Evolutionary conservation across 2,888 invertebrate genomes (phyloP).

Genomic region (Lutraria lutraria): DNA sequence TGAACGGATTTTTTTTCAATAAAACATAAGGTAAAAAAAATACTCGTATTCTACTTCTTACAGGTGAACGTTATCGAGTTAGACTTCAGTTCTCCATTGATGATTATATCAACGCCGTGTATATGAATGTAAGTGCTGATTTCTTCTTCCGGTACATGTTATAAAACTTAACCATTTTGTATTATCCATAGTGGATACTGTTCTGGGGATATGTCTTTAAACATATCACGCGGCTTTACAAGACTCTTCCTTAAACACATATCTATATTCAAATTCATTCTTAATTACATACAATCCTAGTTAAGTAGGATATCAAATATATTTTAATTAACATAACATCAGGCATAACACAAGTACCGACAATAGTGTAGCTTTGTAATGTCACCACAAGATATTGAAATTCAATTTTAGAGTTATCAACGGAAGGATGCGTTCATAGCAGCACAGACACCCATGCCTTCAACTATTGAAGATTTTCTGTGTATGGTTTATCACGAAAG

Average conservation of each 20-base stretch:
- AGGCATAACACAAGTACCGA: background rate
- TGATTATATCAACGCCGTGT: slow-evolving; percentile 45
- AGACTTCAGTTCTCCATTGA: background rate
- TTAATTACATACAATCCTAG: slow-evolving; percentile 22
- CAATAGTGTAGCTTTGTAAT: too few species aligned
- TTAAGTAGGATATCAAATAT: slow-evolving; percentile 29
- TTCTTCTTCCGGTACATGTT: background rate
- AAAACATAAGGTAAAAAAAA: background rate
- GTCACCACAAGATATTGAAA: background rate
- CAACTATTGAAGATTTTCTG: slow-evolving; percentile 45
- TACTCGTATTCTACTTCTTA: background rate
- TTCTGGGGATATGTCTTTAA: background rate
- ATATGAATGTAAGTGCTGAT: slow-evolving; percentile 32
- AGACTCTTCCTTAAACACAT: background rate
- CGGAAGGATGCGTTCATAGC: slow-evolving; percentile 18
- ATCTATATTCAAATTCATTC: background rate
- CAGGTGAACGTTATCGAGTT: background rate
- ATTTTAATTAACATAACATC: slow-evolving; percentile 24
- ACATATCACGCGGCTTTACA: background rate
- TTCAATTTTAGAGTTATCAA: slow-evolving; percentile 13
- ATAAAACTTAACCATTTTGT: background rate
- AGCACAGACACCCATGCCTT: slow-evolving; percentile 41
- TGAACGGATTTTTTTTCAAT: background rate
- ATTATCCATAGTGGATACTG: background rate
- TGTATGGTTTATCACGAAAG: slow-evolving; percentile 30